Evolutionary conservation across 2,113 vertebrate genomes (phyloP).

Genomic region (Lamprologus lemairii): DNA sequence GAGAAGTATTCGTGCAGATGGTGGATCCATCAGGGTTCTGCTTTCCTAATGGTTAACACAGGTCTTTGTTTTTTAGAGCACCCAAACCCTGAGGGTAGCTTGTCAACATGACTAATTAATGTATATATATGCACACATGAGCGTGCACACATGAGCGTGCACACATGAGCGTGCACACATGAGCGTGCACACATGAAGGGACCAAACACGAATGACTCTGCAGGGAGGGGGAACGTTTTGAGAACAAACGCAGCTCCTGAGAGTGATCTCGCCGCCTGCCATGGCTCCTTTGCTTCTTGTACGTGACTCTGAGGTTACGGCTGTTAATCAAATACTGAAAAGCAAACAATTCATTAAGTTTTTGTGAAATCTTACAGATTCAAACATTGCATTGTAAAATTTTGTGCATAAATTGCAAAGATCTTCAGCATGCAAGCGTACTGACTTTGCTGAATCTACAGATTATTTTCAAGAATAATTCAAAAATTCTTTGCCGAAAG

Average conservation of each 20-base stretch:
- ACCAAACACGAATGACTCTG: not conserved
- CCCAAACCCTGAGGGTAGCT: not conserved
- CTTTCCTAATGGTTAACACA: constrained; percentile 29
- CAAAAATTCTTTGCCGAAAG: not conserved
- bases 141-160: not conserved
- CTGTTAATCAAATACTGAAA: not conserved
- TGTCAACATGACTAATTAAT: constrained; percentile 17
- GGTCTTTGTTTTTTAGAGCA: not conserved
- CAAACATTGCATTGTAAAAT: not conserved
- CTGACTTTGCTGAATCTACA: not conserved
- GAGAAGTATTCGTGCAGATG: constrained; percentile 34
- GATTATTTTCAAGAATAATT: not conserved
- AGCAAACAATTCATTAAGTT: accelerated
- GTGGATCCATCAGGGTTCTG: constrained; percentile 32
- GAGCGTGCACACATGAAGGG: not conserved
- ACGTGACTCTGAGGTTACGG: not conserved
- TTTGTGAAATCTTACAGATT: not conserved
- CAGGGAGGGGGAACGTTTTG: not conserved
- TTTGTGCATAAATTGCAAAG: not conserved
- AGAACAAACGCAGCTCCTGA: constrained; percentile 10
- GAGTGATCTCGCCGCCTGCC: not conserved
- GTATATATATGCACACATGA: not conserved
- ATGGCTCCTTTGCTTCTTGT: not conserved
- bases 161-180: accelerated
- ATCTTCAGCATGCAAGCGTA: not conserved